Conservation (phyloP, 1,140 invertebrate genomes). For the Artemia franciscana region DNA sequence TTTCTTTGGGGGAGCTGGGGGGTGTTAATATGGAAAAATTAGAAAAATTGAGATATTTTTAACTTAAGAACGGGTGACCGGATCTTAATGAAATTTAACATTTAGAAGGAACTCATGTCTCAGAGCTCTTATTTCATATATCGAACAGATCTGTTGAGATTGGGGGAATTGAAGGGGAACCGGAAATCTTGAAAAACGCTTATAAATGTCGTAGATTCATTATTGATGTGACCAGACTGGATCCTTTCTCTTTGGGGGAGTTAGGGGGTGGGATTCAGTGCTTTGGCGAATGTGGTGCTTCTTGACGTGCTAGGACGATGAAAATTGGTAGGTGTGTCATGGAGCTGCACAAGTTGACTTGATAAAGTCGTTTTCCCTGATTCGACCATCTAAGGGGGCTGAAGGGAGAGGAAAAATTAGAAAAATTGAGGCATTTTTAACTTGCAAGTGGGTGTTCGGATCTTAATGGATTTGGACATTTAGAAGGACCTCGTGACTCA, state of each 20-base stretch:
- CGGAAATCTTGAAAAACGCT: background rate
- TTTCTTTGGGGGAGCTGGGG: too few relatives aligned
- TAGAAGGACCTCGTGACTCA: too few relatives aligned
- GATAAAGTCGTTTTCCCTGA: background rate
- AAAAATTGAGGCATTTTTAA: background rate
- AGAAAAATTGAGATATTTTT: background rate
- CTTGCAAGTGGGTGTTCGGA: background rate
- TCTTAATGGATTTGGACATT: background rate
- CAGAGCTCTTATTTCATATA: too few relatives aligned
- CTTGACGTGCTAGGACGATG: background rate
- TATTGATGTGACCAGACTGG: too few relatives aligned
- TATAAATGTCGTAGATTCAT: background rate
- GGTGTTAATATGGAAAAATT: background rate
- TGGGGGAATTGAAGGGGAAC: background rate
- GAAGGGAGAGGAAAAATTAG: background rate
- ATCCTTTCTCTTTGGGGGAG: background rate
- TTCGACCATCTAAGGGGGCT: background rate
- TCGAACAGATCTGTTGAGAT: background rate
- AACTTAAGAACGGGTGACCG: background rate
- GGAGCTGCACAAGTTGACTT: background rate
- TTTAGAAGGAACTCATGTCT: background rate
- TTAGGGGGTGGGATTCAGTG: background rate
- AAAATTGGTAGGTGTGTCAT: background rate
- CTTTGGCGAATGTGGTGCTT: background rate
- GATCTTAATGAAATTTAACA: background rate